Conservation (phyloP, 2,888 invertebrate genomes). For the Sminthurinus aureus region DNA sequence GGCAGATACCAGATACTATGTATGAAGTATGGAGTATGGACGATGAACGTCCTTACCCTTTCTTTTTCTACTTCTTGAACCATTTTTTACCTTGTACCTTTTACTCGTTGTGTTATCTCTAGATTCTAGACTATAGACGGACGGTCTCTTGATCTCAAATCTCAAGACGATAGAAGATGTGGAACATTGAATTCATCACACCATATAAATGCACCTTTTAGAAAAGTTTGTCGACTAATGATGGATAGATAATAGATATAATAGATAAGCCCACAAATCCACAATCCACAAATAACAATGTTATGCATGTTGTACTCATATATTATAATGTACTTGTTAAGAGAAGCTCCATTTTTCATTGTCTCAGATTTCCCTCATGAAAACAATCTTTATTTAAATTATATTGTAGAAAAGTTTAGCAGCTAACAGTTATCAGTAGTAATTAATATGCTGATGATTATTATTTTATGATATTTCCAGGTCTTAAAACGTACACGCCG, state of each 20-base stretch:
- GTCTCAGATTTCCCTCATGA: too few relatives aligned
- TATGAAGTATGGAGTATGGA: too few relatives aligned
- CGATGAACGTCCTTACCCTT: background rate
- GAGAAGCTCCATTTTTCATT: too few relatives aligned
- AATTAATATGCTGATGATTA: background rate
- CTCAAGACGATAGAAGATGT: constrained; percentile 6
- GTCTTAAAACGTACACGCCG: constrained; percentile 26
- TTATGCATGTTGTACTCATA: too few relatives aligned
- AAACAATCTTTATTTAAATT: too few relatives aligned
- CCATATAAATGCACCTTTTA: constrained; percentile 44
- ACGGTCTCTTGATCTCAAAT: background rate
- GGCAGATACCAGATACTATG: too few relatives aligned
- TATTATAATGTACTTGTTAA: too few relatives aligned
- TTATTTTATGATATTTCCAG: constrained; percentile 14
- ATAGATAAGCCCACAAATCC: too few relatives aligned
- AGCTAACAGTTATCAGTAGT: background rate
- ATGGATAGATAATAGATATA: background rate
- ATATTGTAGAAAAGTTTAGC: background rate
- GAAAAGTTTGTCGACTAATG: constrained; percentile 19
- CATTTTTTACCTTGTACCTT: background rate
- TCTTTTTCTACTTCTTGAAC: background rate
- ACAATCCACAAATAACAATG: too few relatives aligned
- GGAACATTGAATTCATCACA: constrained; percentile 34
- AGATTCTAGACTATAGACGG: background rate
- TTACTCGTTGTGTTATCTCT: background rate